Base-by-base conservation (phyloP, 1,140 invertebrate genomes). In the Drosophila triauraria region DNA sequence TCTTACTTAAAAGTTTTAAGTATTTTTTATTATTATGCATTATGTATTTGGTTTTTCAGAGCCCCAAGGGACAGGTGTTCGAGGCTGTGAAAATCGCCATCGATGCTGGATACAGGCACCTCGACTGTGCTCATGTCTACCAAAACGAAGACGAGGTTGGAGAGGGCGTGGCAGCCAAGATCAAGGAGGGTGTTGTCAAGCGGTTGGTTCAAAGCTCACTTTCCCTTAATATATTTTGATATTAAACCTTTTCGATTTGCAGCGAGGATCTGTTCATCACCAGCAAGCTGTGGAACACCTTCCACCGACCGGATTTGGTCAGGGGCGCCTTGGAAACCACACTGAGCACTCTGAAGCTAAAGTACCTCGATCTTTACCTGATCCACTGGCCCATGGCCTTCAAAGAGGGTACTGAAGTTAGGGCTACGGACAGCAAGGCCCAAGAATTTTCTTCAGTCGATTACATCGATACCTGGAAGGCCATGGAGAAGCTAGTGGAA, bases 101-200 rank as follows among this genome's bases (percentile, higher is more conserved):
- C 57, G 94, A 96, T 82, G 93, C 94, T 60, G 97, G 97, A 1
- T 98, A 98, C 92, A 93, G 97, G 3, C 96, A 97, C 91, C 95
- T 98, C 79, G 97, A 98, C 91, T 97, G 96, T 93, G 97, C 97
- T n/a, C 94, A 94, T 80, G 94, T 96, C 20, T 98, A 97, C 91
- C 94, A 94, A 58, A 97, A 97, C 91, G 96, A 97, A 91, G 90
- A 93, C 69, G 96, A 97, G 91, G 95, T 97, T 23, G 97, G 97
- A 0, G 93, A 93, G 35, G 96, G 95, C 2, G 93, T 97, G 42
- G 94, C 94, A 20, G 93, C 94, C 42, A 95, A 96, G 75, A 94
- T 97, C 59, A 92, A 93, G 0, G 94, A 95, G 68, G 96, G 95
- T 15, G 93, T 93, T 61, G 93, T 96, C 25, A 95, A 95, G 80